Evolutionary conservation across 2,797 vertebrate genomes (phyloP).

Genomic region (Eulemur coronatus): DNA sequence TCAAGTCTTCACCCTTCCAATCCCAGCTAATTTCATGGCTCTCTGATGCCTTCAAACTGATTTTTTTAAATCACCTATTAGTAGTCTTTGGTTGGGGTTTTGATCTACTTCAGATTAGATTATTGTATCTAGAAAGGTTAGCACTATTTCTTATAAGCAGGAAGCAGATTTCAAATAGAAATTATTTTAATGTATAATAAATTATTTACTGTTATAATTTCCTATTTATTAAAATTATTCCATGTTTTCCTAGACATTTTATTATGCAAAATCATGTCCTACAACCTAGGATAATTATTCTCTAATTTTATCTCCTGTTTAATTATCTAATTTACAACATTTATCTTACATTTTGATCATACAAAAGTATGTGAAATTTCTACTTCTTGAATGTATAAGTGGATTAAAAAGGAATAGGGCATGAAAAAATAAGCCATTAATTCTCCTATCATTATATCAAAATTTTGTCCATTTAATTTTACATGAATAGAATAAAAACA

Average conservation of each 20-base stretch:
- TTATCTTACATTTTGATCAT: background rate
- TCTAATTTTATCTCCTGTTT: background rate
- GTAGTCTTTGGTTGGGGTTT: background rate
- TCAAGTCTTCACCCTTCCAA: background rate
- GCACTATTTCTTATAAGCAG: background rate
- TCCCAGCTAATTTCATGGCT: background rate
- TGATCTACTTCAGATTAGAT: background rate
- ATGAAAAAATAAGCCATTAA: background rate
- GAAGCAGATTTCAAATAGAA: background rate
- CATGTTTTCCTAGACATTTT: background rate
- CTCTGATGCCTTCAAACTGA: background rate
- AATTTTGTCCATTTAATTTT: background rate
- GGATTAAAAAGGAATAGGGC: background rate
- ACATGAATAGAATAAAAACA: background rate
- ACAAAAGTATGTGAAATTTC: background rate
- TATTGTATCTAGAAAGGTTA: background rate
- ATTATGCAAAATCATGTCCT: background rate
- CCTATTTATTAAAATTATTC: background rate
- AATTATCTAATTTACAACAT: background rate
- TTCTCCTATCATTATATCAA: background rate
- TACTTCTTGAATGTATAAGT: background rate
- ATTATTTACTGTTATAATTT: background rate
- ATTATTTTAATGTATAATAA: background rate
- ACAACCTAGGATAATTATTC: background rate
- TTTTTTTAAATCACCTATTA: background rate